These are phyloP conservation scores for Jaculus jaculus DNA, from an alignment of 2,113 vertebrate genomes.

Conservation along the genomic window DNA sequence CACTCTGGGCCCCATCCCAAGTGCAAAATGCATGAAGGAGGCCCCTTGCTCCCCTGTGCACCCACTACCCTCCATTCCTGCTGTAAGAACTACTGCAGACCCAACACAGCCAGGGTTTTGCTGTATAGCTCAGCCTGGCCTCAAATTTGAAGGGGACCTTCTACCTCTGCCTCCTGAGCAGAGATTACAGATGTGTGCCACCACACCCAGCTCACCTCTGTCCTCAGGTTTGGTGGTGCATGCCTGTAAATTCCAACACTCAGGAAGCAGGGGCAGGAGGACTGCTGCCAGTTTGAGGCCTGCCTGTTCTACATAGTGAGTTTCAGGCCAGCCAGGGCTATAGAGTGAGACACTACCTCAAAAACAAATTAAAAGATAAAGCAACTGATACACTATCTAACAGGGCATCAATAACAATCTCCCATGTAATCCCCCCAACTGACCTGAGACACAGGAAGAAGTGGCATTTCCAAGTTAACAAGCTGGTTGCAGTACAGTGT, in stretches of 20 bases:
- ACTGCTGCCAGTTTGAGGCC: not conserved
- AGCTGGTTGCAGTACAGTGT: not conserved
- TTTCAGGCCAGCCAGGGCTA: not conserved
- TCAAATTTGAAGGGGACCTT: not conserved
- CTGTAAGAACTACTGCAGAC: not conserved
- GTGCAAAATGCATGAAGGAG: not conserved
- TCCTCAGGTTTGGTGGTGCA: not conserved
- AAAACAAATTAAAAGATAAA: not conserved
- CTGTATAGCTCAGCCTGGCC: not conserved
- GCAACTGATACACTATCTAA: not conserved
- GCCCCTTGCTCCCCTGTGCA: rapidly evolving
- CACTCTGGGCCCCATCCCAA: not conserved
- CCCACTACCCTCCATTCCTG: too few relatives aligned
- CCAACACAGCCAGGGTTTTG: not conserved
- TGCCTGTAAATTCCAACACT: not conserved
- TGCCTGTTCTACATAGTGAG: not conserved
- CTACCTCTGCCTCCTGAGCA: not conserved
- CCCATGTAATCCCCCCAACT: not conserved
- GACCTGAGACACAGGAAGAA: not conserved
- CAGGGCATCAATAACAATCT: not conserved
- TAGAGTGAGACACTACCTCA: not conserved
- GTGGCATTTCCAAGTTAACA: not conserved
- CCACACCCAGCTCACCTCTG: not conserved
- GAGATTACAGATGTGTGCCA: not conserved
- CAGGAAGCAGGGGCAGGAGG: not conserved